Percentiles rank a stretch among this genome's conserved stretches.
phyloP scores from a whole-genome alignment of 2,888 invertebrate species.

The Allygus modestus region DNA sequence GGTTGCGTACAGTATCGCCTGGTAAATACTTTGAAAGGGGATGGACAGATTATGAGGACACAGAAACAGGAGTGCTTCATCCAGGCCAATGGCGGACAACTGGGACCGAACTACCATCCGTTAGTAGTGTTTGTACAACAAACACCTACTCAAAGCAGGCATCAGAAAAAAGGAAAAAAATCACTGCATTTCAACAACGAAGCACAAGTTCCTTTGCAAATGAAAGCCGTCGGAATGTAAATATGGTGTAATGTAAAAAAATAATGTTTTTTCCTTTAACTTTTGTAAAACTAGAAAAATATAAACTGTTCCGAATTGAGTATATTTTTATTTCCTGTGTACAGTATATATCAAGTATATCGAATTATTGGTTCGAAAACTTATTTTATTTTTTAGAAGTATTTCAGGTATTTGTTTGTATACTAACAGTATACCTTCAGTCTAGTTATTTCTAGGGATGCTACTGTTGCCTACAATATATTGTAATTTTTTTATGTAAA shows the following conservation, averaged over 20 bases:
- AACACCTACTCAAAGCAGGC: slow-evolving; percentile 7
- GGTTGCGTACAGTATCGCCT: background rate
- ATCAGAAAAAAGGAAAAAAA: slow-evolving; percentile 7
- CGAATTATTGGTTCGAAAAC: too few species aligned
- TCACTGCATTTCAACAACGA: background rate
- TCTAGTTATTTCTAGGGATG: too few species aligned
- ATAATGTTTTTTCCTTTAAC: background rate
- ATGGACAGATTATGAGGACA: slow-evolving; percentile 25
- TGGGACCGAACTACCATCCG: background rate
- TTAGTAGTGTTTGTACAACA: background rate
- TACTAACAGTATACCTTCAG: too few species aligned
- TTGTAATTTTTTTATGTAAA: too few species aligned
- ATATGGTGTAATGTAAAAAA: background rate
- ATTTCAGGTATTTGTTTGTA: too few species aligned
- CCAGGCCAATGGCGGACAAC: background rate
- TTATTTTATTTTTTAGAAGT: too few species aligned
- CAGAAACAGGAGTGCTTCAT: background rate
- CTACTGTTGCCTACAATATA: too few species aligned
- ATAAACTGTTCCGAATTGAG: too few species aligned
- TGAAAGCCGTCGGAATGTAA: slow-evolving; percentile 12
- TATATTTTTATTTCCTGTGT: too few species aligned
- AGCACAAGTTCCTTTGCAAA: background rate
- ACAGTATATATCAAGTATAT: too few species aligned
- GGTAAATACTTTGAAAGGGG: background rate
- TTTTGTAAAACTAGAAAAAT: too few species aligned